phyloP scores from a whole-genome alignment of 2,113 vertebrate species.

The Dicrurus megarhynchus region DNA sequence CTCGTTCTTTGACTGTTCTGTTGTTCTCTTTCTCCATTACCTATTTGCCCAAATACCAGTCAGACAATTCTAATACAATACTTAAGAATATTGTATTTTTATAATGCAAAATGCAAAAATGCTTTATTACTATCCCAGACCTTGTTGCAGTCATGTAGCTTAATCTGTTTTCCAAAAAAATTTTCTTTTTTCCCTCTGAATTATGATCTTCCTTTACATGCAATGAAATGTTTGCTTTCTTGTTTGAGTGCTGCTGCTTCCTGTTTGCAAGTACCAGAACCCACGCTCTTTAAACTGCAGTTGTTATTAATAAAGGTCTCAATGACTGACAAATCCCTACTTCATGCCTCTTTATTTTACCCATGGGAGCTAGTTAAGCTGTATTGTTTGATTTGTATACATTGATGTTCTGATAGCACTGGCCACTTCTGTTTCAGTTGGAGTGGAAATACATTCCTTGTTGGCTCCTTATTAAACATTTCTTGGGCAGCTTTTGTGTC shows the following conservation, averaged over 20 bases:
- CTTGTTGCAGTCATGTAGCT: background rate
- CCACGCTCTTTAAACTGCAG: background rate
- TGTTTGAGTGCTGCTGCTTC: background rate
- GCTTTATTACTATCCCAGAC: background rate
- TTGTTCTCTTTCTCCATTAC: background rate
- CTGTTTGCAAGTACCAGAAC: background rate
- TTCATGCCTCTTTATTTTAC: constrained; percentile 54
- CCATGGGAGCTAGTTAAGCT: constrained; percentile 35
- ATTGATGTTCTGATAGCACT: constrained; percentile 29
- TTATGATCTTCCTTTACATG: background rate
- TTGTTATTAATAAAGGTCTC: constrained; percentile 57
- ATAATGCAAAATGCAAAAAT: background rate
- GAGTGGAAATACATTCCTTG: constrained; percentile 7
- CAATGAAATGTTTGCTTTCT: background rate
- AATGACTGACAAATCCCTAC: constrained; percentile 54
- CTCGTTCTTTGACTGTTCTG: background rate
- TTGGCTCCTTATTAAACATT: background rate
- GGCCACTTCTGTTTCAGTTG: constrained; percentile 12
- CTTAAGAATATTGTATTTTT: background rate
- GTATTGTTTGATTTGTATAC: constrained; percentile 49
- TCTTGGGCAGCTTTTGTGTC: background rate
- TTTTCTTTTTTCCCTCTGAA: background rate
- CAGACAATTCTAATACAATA: background rate
- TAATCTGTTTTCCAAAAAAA: background rate
- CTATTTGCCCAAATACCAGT: background rate